Base-by-base conservation (phyloP, 2,888 invertebrate genomes). In the Drosophila pseudotalamancana region DNA sequence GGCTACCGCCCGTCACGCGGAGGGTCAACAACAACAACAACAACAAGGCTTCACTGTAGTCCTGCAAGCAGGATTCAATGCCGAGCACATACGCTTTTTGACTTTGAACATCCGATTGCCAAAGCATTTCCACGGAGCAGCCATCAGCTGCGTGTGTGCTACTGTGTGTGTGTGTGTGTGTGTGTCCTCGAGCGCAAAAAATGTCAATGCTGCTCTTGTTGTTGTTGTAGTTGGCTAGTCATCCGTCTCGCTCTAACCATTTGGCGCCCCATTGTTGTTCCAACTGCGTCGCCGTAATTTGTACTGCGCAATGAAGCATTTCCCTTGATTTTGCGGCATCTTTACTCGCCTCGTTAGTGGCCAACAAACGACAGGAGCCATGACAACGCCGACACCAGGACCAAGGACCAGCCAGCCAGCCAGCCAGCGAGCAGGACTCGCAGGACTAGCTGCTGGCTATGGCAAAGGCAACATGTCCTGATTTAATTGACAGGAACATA, bases 401-500 rank as follows among this genome's bases (percentile, higher is more conserved):
- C 21, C 11, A 12, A 34, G 32, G 42, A 54, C 34, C 35, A 49
- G 19, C 19, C 37, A 27, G 49, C 37, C 3, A 14, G 37, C 32
- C 18, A 53, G 50, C 49, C 39, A 19, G 31, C 43, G 11, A 12
- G 31, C 27, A 25, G 25, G 25, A 25, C 25, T 25, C 6, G 25
- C 35, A n/a, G n/a, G n/a, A n/a, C 37, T 32, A 46, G 56, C 43
- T 32, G 37, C 9, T 64, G 42, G 53, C 56, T 23, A 11, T 34
- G 39, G 46, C 56, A 9, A 48, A 61, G 60, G 72, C 74, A 81
- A 75, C 82, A 88, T 89, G 89, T 88, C 88, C 87, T 88, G 90
- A 90, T 91, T 91, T 90, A 90, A 90, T 90, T 90, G 90, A 90
- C 90, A 90, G 89, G 82, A 89, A 89, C 90, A 89, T 89, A 89